Evolutionary conservation across 2,888 invertebrate genomes (phyloP).

Genomic region (Nomada fucata): DNA sequence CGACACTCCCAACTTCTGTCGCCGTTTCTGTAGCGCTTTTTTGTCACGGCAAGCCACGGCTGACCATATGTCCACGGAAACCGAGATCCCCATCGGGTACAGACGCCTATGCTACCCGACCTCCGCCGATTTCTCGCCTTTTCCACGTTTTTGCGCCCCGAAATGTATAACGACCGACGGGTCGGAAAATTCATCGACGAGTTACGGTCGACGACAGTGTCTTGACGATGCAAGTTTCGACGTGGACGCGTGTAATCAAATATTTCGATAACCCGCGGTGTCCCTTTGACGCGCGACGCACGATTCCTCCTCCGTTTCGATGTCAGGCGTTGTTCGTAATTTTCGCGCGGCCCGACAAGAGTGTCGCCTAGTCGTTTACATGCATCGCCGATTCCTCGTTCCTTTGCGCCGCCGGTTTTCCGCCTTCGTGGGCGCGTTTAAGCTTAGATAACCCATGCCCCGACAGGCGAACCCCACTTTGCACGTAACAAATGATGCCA

Average conservation of each 20-base stretch:
- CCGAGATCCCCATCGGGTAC: constrained; percentile 62
- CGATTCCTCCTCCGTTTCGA: not conserved
- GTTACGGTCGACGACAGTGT: no score
- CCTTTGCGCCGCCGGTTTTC: constrained; percentile 66
- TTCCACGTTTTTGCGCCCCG: not conserved
- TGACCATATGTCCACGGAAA: constrained; percentile 81
- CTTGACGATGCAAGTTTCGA: no score
- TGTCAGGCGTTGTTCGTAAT: constrained; percentile 5
- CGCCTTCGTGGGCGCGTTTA: constrained; percentile 69
- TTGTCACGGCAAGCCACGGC: constrained; percentile 75
- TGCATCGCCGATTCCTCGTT: constrained; percentile 62
- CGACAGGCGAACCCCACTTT: constrained; percentile 67
- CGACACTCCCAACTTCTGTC: constrained; percentile 85
- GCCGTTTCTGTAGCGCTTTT: constrained; percentile 82
- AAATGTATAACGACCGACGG: not conserved
- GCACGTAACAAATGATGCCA: constrained; percentile 83
- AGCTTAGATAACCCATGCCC: constrained; percentile 69
- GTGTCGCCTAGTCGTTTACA: constrained; percentile 63
- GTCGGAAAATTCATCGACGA: not conserved
- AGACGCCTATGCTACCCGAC: constrained; percentile 28
- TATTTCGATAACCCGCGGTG: not conserved
- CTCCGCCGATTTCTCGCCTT: not conserved
- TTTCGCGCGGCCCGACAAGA: constrained; percentile 36
- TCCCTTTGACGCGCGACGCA: not conserved
- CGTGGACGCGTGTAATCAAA: no score